Conservation (phyloP, 1,140 invertebrate species). For the Mya arenaria region DNA sequence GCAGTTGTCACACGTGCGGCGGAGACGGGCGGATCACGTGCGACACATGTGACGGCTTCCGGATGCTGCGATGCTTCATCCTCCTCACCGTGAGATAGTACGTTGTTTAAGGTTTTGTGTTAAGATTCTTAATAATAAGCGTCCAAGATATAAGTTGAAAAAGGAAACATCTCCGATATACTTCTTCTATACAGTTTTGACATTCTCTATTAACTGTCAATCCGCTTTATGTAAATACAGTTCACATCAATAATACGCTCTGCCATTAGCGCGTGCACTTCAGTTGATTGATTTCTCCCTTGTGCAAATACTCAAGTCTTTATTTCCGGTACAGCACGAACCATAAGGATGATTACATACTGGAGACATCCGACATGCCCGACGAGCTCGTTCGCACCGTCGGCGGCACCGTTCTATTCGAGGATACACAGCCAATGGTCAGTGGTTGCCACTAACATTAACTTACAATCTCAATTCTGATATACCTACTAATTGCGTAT, state of each 20-base stretch:
- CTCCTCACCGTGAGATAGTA: conserved; percentile 77
- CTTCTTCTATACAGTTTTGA: too few relatives aligned
- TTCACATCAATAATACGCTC: too few relatives aligned
- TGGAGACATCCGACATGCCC: conserved; percentile 69
- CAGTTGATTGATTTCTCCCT: background rate
- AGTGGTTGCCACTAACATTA: too few relatives aligned
- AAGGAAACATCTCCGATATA: too few relatives aligned
- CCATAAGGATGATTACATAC: conserved; percentile 65
- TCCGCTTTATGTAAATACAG: too few relatives aligned
- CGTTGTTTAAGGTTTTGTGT: too few relatives aligned
- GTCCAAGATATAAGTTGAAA: too few relatives aligned
- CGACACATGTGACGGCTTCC: conserved; percentile 61
- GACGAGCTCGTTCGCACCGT: conserved; percentile 67
- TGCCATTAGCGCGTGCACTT: too few relatives aligned
- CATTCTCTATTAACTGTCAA: too few relatives aligned
- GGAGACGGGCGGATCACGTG: conserved; percentile 66
- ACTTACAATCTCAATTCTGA: too few relatives aligned
- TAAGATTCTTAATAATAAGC: too few relatives aligned
- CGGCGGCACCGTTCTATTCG: conserved; percentile 61
- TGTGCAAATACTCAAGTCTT: background rate
- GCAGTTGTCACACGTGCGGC: conserved; percentile 58
- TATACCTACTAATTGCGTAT: too few relatives aligned
- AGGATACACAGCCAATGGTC: conserved; percentile 65
- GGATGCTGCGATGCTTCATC: conserved; percentile 63
- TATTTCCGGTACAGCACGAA: conserved; percentile 59